Evolutionary conservation across 2,888 invertebrate genomes (phyloP), one percentile per base, ranked within the genome.

Genomic region (Orthonychiurus folsomi): DNA sequence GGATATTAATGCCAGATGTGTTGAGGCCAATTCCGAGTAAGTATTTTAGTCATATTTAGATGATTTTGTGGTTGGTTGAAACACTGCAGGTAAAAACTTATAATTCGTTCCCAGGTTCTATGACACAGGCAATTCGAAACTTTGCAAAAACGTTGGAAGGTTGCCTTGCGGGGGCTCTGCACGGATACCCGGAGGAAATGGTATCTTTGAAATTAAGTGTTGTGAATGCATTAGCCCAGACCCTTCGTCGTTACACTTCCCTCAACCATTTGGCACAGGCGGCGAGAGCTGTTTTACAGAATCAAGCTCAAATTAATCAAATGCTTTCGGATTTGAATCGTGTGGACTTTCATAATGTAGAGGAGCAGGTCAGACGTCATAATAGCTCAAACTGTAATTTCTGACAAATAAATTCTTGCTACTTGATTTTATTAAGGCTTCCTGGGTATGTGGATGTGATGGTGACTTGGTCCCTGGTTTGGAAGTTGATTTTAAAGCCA

Each of bases 361-460:
- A 85, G 77, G 85, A 82, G 69, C 81, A 92, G 81, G 88, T 88
- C 78, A 25, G 52, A 26, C 26, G n/a, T 27, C 23, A 20, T 2
- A 18, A 25, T 26, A 57, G n/a, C n/a, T n/a, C n/a, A n/a, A n/a
- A 37, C 15, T 37, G 37, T 37, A 37, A 37, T 9, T n/a, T n/a
- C n/a, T n/a, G n/a, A n/a, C n/a, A n/a, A n/a, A n/a, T n/a, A n/a
- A n/a, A n/a, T n/a, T n/a, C n/a, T n/a, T n/a, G n/a, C n/a, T n/a
- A n/a, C n/a, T n/a, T n/a, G n/a, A n/a, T n/a, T n/a, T n/a, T n/a
- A n/a, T n/a, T n/a, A n/a, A 93, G 82, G 96, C 96, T 1, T 90
- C 93, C 0, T 97, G 96, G 96, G 95, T 97, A 9, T 97, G 96
- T 77, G 90, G 93, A 74, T 97, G 96, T 79, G 91, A 91, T 74